Base-by-base conservation (phyloP, 2,888 invertebrate genomes). In the Agrochola macilenta region DNA sequence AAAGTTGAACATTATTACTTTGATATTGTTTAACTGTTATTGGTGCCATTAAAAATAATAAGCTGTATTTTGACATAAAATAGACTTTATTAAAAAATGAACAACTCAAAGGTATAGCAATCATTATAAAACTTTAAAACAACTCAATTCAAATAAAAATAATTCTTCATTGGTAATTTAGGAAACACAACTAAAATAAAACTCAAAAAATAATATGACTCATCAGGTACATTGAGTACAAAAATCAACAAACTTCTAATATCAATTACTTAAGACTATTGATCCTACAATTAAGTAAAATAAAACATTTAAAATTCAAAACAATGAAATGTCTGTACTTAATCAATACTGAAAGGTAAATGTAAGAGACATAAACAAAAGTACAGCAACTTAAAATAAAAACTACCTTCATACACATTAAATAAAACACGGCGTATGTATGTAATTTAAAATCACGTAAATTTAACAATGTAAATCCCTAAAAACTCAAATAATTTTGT, bases 211-310 rank as follows among this genome's bases (percentile, higher is more conserved):
- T 68, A 68, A 66, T 64, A 64, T 66, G 49, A 68, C 66, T 30
- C 66, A 68, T 68, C 66, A 68, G 66, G 68, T 54, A 54, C 68
- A 69, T 69, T 54, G 68, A 69, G 68, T 69, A 69, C 68, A 69
- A 30, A 30, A 69, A 69, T 69, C 68, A 69, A 69, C 68, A 69
- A 69, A 43, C 68, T 69, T 69, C 68, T 54, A 69, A 52, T 54
- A 69, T 69, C 54, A 54, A 69, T 69, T 69, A 69, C 68, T 54
- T 69, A 54, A 43, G 43, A 43, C 43, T 43, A 43, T 43, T 43
- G 23, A 17, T 54, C 68, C 35, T 23, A 35, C 43, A 43, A 43
- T 43, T 43, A 54, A 69, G 12, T 69, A 54, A 69, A 69, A 69
- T 69, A 69, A 69, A 69, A 69, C 54, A 54, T 57, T 57, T 57